Evolutionary conservation across 1,140 invertebrate genomes (phyloP).

Genomic region (Drosophila baimaii): DNA sequence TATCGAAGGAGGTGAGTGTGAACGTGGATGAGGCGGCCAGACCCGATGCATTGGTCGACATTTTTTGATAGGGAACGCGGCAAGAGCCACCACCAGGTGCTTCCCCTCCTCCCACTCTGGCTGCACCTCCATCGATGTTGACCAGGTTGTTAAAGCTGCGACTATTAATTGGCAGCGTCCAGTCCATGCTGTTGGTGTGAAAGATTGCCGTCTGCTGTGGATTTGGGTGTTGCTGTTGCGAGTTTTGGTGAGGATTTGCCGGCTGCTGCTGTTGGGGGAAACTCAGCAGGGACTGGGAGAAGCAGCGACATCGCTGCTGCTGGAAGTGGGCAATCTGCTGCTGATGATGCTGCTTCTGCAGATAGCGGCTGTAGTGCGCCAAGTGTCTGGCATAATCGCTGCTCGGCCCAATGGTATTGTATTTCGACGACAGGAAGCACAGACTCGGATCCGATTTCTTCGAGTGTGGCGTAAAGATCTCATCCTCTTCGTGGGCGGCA

Average conservation of each 20-base stretch:
- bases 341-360: constrained; percentile 77
- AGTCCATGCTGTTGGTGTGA: constrained; percentile 76
- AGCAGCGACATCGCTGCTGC: constrained; percentile 78
- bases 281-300: constrained; percentile 78
- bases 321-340: constrained; percentile 72
- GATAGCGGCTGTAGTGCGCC: constrained; percentile 75
- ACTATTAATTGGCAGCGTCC: constrained; percentile 73
- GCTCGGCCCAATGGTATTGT: constrained; percentile 81
- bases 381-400: constrained; percentile 79
- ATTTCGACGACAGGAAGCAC: constrained; percentile 76
- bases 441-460: constrained; percentile 78
- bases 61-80: constrained; percentile 77
- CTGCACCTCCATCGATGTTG: constrained; percentile 71
- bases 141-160: constrained; percentile 80
- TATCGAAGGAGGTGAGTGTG: constrained; percentile 76
- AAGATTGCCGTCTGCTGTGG: constrained; percentile 55
- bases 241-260: constrained; percentile 18
- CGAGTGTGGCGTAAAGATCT: constrained; percentile 73
- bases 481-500: constrained; percentile 68
- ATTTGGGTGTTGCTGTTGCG: constrained; percentile 13
- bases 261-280: constrained; percentile 65
- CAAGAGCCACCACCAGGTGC: constrained; percentile 34
- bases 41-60: constrained; percentile 35
- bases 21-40: constrained; percentile 64
- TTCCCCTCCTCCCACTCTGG: background rate